These are phyloP conservation scores for Colletes collaris DNA, from an alignment of 2,888 invertebrate genomes.

Conservation along the genomic window DNA sequence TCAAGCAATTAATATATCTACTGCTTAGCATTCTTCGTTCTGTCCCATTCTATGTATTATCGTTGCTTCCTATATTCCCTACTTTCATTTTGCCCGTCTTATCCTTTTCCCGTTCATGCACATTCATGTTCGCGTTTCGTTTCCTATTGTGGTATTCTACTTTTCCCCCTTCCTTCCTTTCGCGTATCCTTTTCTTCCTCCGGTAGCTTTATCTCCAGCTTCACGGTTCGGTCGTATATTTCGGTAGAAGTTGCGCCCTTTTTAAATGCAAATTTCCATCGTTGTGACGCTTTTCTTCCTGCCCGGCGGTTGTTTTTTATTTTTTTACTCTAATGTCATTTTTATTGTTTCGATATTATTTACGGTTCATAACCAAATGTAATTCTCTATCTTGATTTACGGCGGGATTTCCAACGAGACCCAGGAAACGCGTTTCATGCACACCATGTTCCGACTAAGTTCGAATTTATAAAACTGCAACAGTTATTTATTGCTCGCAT, in stretches of 20 bases:
- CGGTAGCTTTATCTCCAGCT: conserved; percentile 30
- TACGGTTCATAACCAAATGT: conserved; percentile 29
- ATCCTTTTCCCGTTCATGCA: conserved; percentile 10
- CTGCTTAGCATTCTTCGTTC: background rate
- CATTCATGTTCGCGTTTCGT: conserved; percentile 25
- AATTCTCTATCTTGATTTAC: conserved; percentile 41
- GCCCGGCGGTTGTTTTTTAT: conserved; percentile 33
- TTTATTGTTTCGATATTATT: conserved; percentile 50
- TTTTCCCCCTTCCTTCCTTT: conserved; percentile 20
- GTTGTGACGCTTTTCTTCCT: conserved; percentile 48
- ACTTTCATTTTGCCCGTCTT: conserved; percentile 16
- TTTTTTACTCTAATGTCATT: conserved; percentile 35
- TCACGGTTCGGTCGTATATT: conserved; percentile 55
- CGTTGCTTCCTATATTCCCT: background rate
- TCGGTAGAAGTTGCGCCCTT: conserved; percentile 60
- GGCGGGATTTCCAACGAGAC: conserved; percentile 14
- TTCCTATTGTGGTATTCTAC: conserved; percentile 19
- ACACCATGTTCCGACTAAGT: background rate
- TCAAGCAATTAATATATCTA: background rate
- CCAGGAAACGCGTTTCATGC: background rate
- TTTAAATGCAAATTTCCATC: conserved; percentile 64
- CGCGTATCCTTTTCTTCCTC: conserved; percentile 37
- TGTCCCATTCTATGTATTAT: conserved; percentile 5
- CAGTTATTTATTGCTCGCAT: conserved; percentile 5
- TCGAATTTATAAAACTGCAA: background rate